Base-by-base conservation (phyloP, 2,888 invertebrate species). In the Nemurella pictetii region DNA sequence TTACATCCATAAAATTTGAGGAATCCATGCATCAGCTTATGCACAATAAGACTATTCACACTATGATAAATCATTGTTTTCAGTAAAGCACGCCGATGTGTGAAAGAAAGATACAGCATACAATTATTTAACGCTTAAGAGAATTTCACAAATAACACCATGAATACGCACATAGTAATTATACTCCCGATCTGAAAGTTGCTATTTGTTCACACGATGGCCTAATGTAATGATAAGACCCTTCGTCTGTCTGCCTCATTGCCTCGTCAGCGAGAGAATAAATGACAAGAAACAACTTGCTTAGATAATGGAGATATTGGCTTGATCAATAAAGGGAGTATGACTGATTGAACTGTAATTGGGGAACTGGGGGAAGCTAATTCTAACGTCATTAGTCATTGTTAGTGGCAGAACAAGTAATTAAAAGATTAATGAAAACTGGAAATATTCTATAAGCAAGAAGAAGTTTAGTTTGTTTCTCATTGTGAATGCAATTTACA, bases 311-410 rank as follows among this genome's bases (percentile, higher is more conserved):
- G 55, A 55, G 55, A 55, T 55, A 55, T 55, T 55, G 55, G 55
- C 15, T 55, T 55, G 55, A 55, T 55, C 55, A 55, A 55, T 55
- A 55, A 20, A 75, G 75, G 12, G 27, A 25, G 75, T 75, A 27
- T 78, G 78, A 78, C 78, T 12, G 78, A 78, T 78, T 78, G 78
- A 78, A 30, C 28, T 78, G n/a, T 78, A 78, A 78, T 78, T 78
- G 78, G 78, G n/a, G 5, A 28, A 5, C 27, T 7, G 15, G n/a
- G 29, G 28, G n/a, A 30, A 28, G 30, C n/a, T 29, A 28, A 78
- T 78, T 78, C 78, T 30, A 4, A 28, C 29, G n/a, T 78, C 78
- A 78, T 78, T 78, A 28, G 78, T 78, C 30, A 78, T 78, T 78
- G 78, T 78, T 30, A 78, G 28, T 28, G 30, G 28, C 78, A 29